Evolutionary conservation across 2,113 vertebrate species (phyloP).

Genomic region (Syngnathus floridae): DNA sequence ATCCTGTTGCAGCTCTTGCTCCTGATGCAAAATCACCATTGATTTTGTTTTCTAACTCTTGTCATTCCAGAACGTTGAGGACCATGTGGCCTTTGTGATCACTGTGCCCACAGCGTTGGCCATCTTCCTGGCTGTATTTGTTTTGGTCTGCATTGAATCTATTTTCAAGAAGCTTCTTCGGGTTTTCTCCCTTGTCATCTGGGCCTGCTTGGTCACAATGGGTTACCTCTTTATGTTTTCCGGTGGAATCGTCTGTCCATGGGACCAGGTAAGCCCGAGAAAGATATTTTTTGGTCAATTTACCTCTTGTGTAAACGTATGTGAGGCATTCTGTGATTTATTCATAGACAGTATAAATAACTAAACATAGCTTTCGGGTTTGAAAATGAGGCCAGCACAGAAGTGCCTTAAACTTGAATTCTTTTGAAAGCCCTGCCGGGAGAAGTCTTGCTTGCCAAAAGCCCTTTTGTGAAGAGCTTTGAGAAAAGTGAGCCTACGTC

Average conservation of each 20-base stretch:
- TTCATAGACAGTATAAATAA: slow-evolving; percentile 2
- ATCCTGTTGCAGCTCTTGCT: too few relatives aligned
- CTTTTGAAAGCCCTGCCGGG: neutral
- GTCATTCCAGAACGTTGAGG: slow-evolving; percentile 79
- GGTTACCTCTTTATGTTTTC: slow-evolving; percentile 98
- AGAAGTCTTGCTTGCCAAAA: neutral
- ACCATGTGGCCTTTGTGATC: slow-evolving; percentile 92
- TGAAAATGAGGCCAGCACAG: slow-evolving; percentile 3
- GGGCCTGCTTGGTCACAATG: slow-evolving; percentile 92
- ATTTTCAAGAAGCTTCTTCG: slow-evolving; percentile 94
- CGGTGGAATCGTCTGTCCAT: slow-evolving; percentile 89
- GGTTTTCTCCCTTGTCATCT: slow-evolving; percentile 90
- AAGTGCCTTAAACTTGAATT: slow-evolving; percentile 1
- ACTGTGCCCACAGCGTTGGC: slow-evolving; percentile 92
- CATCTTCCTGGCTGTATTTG: slow-evolving; percentile 93
- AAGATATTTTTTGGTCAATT: neutral
- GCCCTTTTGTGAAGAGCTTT: neutral
- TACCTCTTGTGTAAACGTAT: slow-evolving; percentile 4
- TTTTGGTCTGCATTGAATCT: slow-evolving; percentile 92
- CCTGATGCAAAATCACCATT: neutral
- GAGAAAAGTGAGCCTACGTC: neutral
- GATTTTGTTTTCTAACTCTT: slow-evolving; percentile 15
- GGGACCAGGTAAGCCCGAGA: slow-evolving; percentile 88
- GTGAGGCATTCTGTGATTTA: neutral
- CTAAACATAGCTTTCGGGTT: slow-evolving; percentile 2